These are phyloP conservation scores for Ctenopoma multispine DNA, from an alignment of 2,797 vertebrate genomes.

Conservation along the genomic window DNA sequence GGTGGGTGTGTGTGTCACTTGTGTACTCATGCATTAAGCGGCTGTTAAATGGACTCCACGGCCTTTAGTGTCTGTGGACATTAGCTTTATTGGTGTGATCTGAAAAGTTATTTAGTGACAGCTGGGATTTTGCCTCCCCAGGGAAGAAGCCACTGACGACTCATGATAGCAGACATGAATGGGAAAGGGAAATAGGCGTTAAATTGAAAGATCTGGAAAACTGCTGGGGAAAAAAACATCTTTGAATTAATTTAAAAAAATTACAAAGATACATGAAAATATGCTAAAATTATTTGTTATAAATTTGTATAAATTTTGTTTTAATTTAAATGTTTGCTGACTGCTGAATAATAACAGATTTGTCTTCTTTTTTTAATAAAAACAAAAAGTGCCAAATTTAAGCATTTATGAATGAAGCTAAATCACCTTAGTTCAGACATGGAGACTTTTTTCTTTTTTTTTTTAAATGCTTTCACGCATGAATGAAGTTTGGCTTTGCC, in stretches of 20 bases:
- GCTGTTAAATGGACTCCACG: conserved; percentile 80
- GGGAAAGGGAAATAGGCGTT: conserved; percentile 76
- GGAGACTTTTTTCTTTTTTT: not conserved
- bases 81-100: conserved; percentile 83
- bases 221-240: conserved; percentile 37
- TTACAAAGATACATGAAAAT: not conserved
- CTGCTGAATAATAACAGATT: no score
- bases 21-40: conserved; percentile 79
- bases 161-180: conserved; percentile 76
- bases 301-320: no score
- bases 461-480: not conserved
- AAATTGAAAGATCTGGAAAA: conserved; percentile 76
- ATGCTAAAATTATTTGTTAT: not conserved
- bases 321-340: no score
- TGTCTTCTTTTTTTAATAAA: conserved; percentile 18
- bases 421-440: conserved; percentile 4
- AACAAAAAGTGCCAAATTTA: not conserved
- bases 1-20: conserved; percentile 57
- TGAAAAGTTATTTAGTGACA: conserved; percentile 83
- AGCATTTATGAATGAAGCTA: not conserved
- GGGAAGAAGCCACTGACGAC: conserved; percentile 65
- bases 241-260: conserved; percentile 45
- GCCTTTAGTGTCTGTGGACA: conserved; percentile 74
- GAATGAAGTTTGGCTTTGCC: conserved; percentile 4
- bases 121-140: conserved; percentile 81